These are phyloP conservation scores for Antechinus flavipes DNA, from an alignment of 2,113 vertebrate genomes.

Conservation along the genomic window DNA sequence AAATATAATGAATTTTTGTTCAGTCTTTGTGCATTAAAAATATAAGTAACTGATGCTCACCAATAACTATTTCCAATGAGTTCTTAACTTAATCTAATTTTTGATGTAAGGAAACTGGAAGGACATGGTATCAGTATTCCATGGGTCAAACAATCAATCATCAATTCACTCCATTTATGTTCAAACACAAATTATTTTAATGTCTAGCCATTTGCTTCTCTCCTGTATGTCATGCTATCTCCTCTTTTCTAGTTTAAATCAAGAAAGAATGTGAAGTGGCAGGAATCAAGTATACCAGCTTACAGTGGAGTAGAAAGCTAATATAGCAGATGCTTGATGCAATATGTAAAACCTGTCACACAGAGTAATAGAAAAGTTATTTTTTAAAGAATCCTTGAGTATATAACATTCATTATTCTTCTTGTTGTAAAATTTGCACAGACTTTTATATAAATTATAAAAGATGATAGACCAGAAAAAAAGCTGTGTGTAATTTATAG, in stretches of 20 bases:
- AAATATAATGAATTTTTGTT: background rate
- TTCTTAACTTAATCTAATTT: background rate
- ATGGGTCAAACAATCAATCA: background rate
- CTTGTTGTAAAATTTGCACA: slow-evolving; percentile 50
- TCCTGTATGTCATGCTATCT: slow-evolving; percentile 44
- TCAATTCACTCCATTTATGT: background rate
- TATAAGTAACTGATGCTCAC: background rate
- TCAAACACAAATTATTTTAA: slow-evolving; percentile 49
- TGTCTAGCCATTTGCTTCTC: slow-evolving; percentile 35
- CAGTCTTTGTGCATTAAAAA: background rate
- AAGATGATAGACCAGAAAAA: slow-evolving; percentile 60
- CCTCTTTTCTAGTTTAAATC: slow-evolving; percentile 74
- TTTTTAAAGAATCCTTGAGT: slow-evolving; percentile 72
- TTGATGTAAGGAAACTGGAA: background rate
- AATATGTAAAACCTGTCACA: slow-evolving; percentile 83
- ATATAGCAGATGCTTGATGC: slow-evolving; percentile 81
- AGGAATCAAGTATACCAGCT: slow-evolving; percentile 70
- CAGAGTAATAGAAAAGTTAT: slow-evolving; percentile 70
- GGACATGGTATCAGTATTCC: background rate
- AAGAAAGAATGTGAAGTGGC: slow-evolving; percentile 65
- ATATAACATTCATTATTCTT: slow-evolving; percentile 68
- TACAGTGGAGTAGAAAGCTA: slow-evolving; percentile 70
- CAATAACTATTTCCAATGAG: background rate
- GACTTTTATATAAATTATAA: slow-evolving; percentile 74
- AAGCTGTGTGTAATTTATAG: slow-evolving; percentile 73